Percentiles rank a stretch among this genome's conserved stretches.
Conservation (phyloP, 2,888 invertebrate genomes). For the Hydraecia micacea region DNA sequence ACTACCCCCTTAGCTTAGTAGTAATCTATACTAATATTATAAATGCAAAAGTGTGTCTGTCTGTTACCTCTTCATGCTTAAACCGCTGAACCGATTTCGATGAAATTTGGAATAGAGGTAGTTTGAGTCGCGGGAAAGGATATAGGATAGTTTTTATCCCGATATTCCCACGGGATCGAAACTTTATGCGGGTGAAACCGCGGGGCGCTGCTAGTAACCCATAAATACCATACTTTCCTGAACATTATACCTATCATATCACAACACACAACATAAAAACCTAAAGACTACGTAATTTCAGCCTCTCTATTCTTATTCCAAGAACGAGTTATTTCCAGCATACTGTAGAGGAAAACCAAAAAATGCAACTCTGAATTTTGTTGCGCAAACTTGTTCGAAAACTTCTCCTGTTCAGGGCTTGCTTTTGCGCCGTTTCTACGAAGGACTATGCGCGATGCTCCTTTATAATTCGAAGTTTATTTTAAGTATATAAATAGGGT, state of each 20-base stretch:
- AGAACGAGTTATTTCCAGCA: constrained; percentile 14
- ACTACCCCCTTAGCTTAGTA: not conserved
- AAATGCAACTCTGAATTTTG: constrained; percentile 14
- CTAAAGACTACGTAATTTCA: not conserved
- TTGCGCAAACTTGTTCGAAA: constrained; percentile 11
- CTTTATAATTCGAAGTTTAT: not conserved
- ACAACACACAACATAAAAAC: not conserved
- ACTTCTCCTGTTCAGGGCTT: not conserved
- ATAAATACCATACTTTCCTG: not conserved
- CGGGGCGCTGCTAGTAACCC: no score
- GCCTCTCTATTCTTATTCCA: not conserved
- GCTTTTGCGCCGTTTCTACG: not conserved
- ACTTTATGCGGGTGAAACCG: no score
- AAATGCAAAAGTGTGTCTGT: no score
- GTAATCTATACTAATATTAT: no score
- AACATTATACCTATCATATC: not conserved
- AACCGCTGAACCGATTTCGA: no score
- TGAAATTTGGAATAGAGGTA: no score
- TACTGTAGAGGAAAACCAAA: constrained; percentile 28
- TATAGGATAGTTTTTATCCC: no score
- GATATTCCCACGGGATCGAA: no score
- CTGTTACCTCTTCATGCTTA: no score
- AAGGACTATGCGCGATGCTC: not conserved
- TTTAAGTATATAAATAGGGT: not conserved
- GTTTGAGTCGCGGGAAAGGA: no score